Evolutionary conservation across 2,888 invertebrate species (phyloP), one percentile per base, ranked within the genome.

Genomic region (Carpatolechia fugitivella): DNA sequence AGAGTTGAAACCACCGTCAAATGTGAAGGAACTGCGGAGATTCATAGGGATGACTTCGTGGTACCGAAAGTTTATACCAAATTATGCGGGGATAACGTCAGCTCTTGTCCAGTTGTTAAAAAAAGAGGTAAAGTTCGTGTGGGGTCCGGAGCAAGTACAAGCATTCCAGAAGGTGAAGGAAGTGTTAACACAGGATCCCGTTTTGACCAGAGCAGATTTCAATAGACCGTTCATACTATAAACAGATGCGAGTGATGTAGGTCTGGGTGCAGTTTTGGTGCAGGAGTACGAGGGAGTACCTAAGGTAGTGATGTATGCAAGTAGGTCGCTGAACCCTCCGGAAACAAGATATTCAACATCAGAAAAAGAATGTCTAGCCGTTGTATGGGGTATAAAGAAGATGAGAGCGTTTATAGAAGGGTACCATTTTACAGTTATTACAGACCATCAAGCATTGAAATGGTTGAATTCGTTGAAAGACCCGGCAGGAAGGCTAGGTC

Each of bases 361-460:
- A 16, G 65, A 74, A 52, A 62, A 65, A 48, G 64, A 71, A 48
- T 63, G 63, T 47, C 38, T 68, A 36, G 68, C 70, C 1, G 58
- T 72, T 0, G 61, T 70, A 1, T 69, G 60, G 56, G 33, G 33
- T 3, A 33, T 33, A 33, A 8, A n/a, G n/a, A 33, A 33, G 8
- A 11, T 33, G 8, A 11, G 33, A 11, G 33, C 33, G 10, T 33
- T 33, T 33, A 6, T 33, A 8, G 33, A 33, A 33, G 33, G 33
- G 2, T 33, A 33, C 11, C 8, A 10, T 6, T 33, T 33, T 11
- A 33, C 33, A 3, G 33, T 33, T 2, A 8, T 33, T 2, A 33
- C 33, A 6, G 33, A 33, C 10, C 8, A 24, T 6, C 24, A 24
- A 24, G 24, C 24, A 3, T 6, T 24, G 3, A 24, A 24, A 6